A percentile compares a stretch with the other conserved stretches of the same genome.
phyloP scores from a whole-genome alignment of 1,140 invertebrate species.

The Sycophaga agraensis region DNA sequence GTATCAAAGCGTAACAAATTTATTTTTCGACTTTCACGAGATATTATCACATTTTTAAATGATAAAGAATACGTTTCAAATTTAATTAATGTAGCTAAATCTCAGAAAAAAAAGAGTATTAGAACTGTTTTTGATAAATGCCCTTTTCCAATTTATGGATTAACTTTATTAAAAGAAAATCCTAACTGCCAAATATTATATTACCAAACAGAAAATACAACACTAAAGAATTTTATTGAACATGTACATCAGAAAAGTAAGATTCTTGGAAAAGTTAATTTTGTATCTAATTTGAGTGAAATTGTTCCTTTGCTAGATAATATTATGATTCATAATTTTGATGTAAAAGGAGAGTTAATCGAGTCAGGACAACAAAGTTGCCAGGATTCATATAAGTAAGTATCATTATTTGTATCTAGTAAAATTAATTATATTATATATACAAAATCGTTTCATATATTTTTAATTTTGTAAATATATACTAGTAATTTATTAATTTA shows the following conservation, averaged over 20 bases:
- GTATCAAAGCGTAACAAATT: conserved; percentile 28
- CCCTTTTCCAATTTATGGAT: conserved; percentile 49
- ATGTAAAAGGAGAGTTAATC: conserved; percentile 45
- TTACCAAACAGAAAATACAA: conserved; percentile 36
- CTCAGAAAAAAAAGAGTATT: conserved; percentile 31
- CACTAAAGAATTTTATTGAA: conserved; percentile 35
- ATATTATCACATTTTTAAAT: conserved; percentile 61
- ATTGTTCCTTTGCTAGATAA: conserved; percentile 34
- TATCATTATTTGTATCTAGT: no score
- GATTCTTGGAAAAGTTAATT: conserved; percentile 32
- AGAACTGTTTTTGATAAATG: conserved; percentile 45
- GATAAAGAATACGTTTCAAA: conserved; percentile 53
- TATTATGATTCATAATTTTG: conserved; percentile 44
- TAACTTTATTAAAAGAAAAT: conserved; percentile 40
- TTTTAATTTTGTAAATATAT: no score
- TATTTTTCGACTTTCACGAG: conserved; percentile 45
- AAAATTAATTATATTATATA: no score
- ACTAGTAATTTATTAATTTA: no score
- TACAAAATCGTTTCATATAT: no score
- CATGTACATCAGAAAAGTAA: conserved; percentile 36
- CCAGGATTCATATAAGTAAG: conserved; percentile 38
- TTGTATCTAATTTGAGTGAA: conserved; percentile 34
- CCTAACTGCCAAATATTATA: conserved; percentile 37
- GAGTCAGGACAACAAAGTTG: conserved; percentile 37
- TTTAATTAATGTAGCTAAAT: conserved; percentile 35